Base-by-base conservation (phyloP, 1,140 invertebrate species). In the Archivesica marissinica region DNA sequence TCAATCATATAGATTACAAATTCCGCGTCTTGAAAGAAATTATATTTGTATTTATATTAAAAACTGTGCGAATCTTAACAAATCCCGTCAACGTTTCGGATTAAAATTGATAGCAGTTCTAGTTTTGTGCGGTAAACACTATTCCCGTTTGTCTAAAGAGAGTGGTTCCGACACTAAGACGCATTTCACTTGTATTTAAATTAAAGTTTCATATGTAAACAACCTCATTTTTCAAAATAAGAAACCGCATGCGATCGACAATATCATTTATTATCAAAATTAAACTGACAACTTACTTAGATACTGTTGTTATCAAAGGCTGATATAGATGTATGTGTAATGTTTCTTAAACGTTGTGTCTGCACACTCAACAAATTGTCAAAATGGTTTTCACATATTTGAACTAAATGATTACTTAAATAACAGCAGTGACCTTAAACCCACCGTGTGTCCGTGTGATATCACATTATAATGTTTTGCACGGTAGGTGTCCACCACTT, bases 401-500 rank as follows among this genome's bases (percentile, higher is more conserved):
- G n/a, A n/a, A n/a, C n/a, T n/a, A n/a, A n/a, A n/a, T n/a, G n/a
- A n/a, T n/a, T n/a, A n/a, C n/a, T n/a, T n/a, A n/a, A n/a, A n/a
- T n/a, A n/a, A n/a, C 23, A 25, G 7, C 2, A 25, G 23, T 39
- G 7, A 44, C 17, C 2, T 6, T 41, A 25, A 41, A 44, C 13
- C 35, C 7, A 47, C 44, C 23, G 38, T 47, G 44, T 11, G 68
- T 72, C 35, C 39, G 28, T 72, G 68, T 41, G 68, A 72, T 72
- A 72, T 33, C 35, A 72, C 68, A 41, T 20, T n/a, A 2, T 64
- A 64, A 64, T 64, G 61, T 64, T 64, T 64, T 64, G 61, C n/a
- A 64, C 25, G 33, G 61, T 64, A 35, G 61, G 61, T 33, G 28
- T 64, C 33, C 61, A 64, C n/a, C 2, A 30, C 33, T 64, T 64